Conservation (phyloP, 2,888 invertebrate genomes). For the Latrodectus elegans region DNA sequence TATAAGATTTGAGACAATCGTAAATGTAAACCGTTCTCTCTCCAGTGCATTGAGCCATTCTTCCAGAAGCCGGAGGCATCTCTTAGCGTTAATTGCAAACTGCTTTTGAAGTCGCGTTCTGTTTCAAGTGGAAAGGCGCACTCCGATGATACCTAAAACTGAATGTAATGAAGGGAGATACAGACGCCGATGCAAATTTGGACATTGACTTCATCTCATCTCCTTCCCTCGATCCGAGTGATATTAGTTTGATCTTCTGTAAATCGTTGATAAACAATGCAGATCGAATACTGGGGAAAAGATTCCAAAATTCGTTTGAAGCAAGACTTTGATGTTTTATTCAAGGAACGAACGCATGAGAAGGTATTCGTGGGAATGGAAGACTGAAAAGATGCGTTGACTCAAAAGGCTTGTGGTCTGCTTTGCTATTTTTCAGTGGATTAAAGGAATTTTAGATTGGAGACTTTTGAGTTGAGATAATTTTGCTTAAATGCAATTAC, state of each 20-base stretch:
- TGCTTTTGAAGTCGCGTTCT: neutral
- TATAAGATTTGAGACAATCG: slow-evolving; percentile 12
- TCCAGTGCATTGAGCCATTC: slow-evolving; percentile 19
- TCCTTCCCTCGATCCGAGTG: neutral
- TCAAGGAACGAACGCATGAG: too few relatives aligned
- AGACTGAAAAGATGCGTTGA: too few relatives aligned
- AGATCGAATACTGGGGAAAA: too few relatives aligned
- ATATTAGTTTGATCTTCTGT: slow-evolving; percentile 3
- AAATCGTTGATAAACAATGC: too few relatives aligned
- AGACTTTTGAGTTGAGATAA: too few relatives aligned
- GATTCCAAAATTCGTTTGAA: too few relatives aligned
- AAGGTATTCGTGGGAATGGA: too few relatives aligned
- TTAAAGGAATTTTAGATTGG: too few relatives aligned
- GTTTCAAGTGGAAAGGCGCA: neutral
- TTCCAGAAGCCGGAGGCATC: neutral
- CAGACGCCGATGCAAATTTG: neutral
- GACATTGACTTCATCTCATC: neutral
- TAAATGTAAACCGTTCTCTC: neutral
- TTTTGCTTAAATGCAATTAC: too few relatives aligned
- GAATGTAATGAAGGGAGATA: neutral
- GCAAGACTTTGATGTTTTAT: too few relatives aligned
- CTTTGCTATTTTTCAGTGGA: too few relatives aligned
- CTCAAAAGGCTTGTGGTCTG: too few relatives aligned
- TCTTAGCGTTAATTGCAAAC: slow-evolving; percentile 2
- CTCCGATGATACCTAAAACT: neutral